A percentile compares a stretch with the other conserved stretches of the same genome.
Evolutionary conservation across 2,888 invertebrate species (phyloP).

Genomic region (Drosophila pegasa): DNA sequence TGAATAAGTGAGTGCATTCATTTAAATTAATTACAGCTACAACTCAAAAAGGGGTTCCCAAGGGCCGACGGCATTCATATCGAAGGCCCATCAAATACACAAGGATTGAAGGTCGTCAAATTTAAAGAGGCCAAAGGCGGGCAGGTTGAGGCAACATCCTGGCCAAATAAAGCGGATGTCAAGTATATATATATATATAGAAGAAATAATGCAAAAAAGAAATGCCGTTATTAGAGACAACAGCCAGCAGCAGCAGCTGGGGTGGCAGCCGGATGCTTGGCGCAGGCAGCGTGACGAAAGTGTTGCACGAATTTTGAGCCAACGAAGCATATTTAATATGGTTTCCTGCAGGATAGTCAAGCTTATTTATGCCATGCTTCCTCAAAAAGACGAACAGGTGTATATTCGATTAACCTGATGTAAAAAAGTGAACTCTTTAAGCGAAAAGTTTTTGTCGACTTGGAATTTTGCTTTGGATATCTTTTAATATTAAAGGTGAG

Average conservation of each 20-base stretch:
- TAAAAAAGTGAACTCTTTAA: neutral
- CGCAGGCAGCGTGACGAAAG: slow-evolving; percentile 43
- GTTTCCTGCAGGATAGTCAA: slow-evolving; percentile 19
- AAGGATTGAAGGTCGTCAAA: slow-evolving; percentile 13
- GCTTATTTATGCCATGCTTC: neutral
- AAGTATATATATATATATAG: slow-evolving; percentile 57
- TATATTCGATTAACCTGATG: slow-evolving; percentile 7
- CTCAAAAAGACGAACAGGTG: slow-evolving; percentile 1
- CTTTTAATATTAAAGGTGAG: neutral
- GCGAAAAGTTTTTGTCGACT: neutral
- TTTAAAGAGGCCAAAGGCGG: slow-evolving; percentile 32
- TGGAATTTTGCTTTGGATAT: neutral
- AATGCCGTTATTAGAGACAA: slow-evolving; percentile 36
- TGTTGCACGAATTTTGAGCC: slow-evolving; percentile 34
- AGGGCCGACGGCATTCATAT: neutral
- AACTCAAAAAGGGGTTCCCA: neutral
- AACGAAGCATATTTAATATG: slow-evolving; percentile 44
- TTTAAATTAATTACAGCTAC: slow-evolving; percentile 51
- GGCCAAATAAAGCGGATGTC: slow-evolving; percentile 67
- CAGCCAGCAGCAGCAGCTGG: slow-evolving; percentile 8
- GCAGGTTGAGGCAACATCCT: slow-evolving; percentile 59
- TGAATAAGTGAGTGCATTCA: slow-evolving; percentile 43
- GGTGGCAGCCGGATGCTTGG: slow-evolving; percentile 39
- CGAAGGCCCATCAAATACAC: neutral
- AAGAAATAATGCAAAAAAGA: slow-evolving; percentile 55